Base-by-base conservation (phyloP, 2,888 invertebrate genomes). In the Parapristionchus giblindavisi region DNA sequence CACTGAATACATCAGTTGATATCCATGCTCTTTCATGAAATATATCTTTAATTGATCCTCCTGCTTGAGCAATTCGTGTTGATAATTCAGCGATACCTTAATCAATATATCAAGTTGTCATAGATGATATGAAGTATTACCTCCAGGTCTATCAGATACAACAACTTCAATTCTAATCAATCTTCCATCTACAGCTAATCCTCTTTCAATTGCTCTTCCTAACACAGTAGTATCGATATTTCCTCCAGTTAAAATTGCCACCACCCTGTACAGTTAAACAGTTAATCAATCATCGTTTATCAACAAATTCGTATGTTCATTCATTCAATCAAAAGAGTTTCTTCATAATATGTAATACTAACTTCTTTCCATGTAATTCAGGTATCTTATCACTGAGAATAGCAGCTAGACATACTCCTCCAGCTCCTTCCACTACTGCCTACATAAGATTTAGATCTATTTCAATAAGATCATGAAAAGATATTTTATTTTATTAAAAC, bases 11-110 rank as follows among this genome's bases (percentile, higher is more conserved):
- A 88, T 97, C 96, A 1, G 92, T 92, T 77, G 92, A 92, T 21
- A 96, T 92, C 96, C 96, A 96, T 1, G 96, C 96, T 74, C 96
- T 91, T 88, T 97, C 96, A 88, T 97, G 96, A 89, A 94, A 93
- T 77, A 97, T 95, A 87, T 96, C 96, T 89, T 96, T 97, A 80
- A 97, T 94, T 52, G 90, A 90, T 8, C 86, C 90, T 52, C 90
- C 90, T 27, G 88, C 77, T 54, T 87, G 85, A 4, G 89, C 88
- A 38, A 91, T 86, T n/a, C 89, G 80, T 38, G 87, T 88, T 6
- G 90, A 88, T 27, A 91, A 84, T 78, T 91, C 90, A 21, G 87
- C 87, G 38, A 87, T 90, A 27, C 90, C 85, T 85, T 48, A 11
- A 65, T 56, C 58, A 6, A 14, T n/a, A 17, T 54, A n/a, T 24